phyloP scores from a whole-genome alignment of 2,797 vertebrate species.

The Simalia tracyae region DNA sequence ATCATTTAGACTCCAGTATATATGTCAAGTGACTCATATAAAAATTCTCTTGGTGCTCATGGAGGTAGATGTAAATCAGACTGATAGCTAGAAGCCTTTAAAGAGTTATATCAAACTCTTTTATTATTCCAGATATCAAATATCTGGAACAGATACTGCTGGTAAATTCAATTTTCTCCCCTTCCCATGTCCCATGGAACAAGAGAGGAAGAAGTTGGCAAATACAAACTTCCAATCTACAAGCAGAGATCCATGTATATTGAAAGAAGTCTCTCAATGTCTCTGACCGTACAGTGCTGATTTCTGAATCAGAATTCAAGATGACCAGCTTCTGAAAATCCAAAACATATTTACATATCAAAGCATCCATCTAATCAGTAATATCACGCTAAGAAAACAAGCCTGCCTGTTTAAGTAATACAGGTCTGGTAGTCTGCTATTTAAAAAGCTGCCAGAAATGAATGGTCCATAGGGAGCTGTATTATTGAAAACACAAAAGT shows the following conservation, averaged over 20 bases:
- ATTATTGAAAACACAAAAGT: slow-evolving; percentile 29
- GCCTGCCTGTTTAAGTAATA: slow-evolving; percentile 18
- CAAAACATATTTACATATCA: not conserved
- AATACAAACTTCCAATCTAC: not conserved
- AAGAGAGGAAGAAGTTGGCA: not conserved
- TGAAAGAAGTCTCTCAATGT: not conserved
- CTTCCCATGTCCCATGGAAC: not conserved
- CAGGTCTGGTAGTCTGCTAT: not conserved
- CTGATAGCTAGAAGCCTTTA: not conserved
- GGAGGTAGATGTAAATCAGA: not conserved
- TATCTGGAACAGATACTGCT: not conserved
- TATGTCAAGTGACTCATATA: not conserved
- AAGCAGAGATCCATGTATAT: not conserved
- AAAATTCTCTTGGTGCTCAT: not conserved
- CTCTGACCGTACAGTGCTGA: not conserved
- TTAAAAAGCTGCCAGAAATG: not conserved
- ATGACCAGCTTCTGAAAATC: not conserved
- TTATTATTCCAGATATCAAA: no score
- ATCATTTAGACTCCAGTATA: not conserved
- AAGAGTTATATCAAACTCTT: not conserved
- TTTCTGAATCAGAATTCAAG: not conserved
- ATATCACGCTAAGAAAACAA: not conserved
- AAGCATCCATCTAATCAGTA: not conserved
- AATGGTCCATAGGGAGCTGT: slow-evolving; percentile 12
- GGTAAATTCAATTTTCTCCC: not conserved